Conservation (phyloP, 64 coral and sea anemone species). For the Pocillopora verrucosa region DNA sequence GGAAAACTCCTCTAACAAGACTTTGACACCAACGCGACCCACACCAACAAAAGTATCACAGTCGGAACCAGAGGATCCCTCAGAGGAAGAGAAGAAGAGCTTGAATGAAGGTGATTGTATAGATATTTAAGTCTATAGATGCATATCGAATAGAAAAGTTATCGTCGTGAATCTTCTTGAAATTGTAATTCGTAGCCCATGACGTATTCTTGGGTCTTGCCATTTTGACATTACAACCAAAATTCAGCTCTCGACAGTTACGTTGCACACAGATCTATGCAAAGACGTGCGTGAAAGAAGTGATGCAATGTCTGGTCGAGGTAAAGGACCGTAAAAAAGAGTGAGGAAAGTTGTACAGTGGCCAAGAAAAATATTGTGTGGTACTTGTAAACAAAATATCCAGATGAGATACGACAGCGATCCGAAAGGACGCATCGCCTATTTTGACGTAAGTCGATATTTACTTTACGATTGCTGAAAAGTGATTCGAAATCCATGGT, state of each 20-base stretch:
- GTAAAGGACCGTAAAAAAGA: constrained; percentile 12
- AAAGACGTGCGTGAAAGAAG: too few species aligned
- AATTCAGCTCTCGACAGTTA: too few species aligned
- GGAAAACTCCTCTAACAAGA: not conserved
- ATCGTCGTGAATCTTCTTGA: too few species aligned
- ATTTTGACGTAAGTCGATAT: too few species aligned
- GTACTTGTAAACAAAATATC: constrained; percentile 20
- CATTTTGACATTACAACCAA: too few species aligned
- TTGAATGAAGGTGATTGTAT: constrained; percentile 5
- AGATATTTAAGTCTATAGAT: not conserved
- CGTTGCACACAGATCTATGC: too few species aligned
- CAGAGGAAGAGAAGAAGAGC: not conserved
- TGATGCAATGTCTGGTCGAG: not conserved
- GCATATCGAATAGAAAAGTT: too few species aligned
- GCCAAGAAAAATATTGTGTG: constrained; percentile 56
- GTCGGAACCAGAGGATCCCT: not conserved
- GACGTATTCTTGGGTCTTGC: too few species aligned
- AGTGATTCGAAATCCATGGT: constrained; percentile 29
- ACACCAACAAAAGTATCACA: not conserved
- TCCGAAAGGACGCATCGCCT: too few species aligned
- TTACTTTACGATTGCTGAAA: too few species aligned
- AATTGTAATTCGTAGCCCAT: too few species aligned
- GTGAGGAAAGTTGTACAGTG: constrained; percentile 37
- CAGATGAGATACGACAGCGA: constrained; percentile 37
- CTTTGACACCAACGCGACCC: not conserved